Evolutionary conservation across 37 sponge, comb jelly and placozoan species (phyloP).

Genomic region (Ephydatia muelleri): DNA sequence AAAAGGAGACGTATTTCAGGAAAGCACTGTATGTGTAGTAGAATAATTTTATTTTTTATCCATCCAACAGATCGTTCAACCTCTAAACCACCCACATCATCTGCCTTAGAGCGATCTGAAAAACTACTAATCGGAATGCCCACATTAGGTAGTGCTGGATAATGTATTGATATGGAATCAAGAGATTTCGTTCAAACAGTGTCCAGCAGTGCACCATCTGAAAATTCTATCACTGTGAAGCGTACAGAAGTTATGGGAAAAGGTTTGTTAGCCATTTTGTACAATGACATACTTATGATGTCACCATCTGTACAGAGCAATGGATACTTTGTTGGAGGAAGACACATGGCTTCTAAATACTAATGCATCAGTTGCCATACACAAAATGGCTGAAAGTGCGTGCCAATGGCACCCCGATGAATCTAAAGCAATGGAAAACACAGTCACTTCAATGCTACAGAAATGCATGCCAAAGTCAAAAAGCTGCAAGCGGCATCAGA

Average conservation of each 20-base stretch:
- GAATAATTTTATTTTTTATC: no score
- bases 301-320: neutral
- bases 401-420: neutral
- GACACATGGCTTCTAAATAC: neutral
- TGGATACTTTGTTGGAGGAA: neutral
- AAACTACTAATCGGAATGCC: no score
- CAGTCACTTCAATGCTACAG: constrained; percentile 1
- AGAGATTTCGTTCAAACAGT: no score
- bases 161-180: no score
- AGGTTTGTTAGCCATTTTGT: neutral
- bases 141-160: no score
- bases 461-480: neutral
- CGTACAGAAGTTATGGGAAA: neutral
- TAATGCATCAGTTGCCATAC: neutral
- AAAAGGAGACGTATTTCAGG: no score
- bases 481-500: neutral
- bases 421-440: neutral
- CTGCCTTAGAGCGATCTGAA: no score
- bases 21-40: no score
- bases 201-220: no score
- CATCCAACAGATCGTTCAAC: no score
- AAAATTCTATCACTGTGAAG: neutral
- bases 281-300: constrained; percentile 1
- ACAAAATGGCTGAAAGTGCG: neutral
- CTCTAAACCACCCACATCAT: no score